Evolutionary conservation across 2,797 vertebrate genomes (phyloP).

Genomic region (Lepidocolaptes lacrymiger): DNA sequence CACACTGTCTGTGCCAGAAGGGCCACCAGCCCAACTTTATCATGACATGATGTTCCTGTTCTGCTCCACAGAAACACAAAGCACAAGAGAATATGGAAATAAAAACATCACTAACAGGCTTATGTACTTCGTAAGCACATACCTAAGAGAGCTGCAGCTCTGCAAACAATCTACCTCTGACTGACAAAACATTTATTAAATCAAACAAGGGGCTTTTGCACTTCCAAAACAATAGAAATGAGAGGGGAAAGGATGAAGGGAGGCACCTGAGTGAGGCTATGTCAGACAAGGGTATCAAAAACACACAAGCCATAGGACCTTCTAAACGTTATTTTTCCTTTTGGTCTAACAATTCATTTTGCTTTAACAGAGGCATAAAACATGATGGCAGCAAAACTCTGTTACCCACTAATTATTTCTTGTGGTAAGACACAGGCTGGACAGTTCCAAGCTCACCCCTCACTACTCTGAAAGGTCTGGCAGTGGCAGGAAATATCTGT

Average conservation of each 20-base stretch:
- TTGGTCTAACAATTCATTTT: not conserved
- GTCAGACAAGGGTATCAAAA: not conserved
- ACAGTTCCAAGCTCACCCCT: not conserved
- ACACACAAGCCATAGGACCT: not conserved
- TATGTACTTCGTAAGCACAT: slow-evolving; percentile 19
- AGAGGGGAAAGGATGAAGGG: not conserved
- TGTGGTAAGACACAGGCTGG: not conserved
- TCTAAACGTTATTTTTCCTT: not conserved
- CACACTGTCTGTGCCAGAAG: not conserved
- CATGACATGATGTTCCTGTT: not conserved
- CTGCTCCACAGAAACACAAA: slow-evolving; percentile 25
- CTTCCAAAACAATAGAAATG: slow-evolving; percentile 13
- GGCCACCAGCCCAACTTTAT: not conserved
- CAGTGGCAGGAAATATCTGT: not conserved
- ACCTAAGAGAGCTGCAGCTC: slow-evolving; percentile 19
- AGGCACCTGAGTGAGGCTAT: not conserved
- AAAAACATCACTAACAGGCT: slow-evolving; percentile 9
- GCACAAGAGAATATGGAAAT: slow-evolving; percentile 2
- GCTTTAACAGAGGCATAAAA: not conserved
- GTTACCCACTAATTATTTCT: not conserved
- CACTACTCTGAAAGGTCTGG: not conserved
- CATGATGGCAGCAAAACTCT: not conserved
- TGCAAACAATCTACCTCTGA: slow-evolving; percentile 34
- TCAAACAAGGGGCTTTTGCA: slow-evolving; percentile 42
- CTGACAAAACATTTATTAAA: slow-evolving; percentile 57